Percentiles rank a stretch among this genome's conserved stretches.
phyloP scores from a whole-genome alignment of 2,113 vertebrate species.

The Lepisosteus osseus region DNA sequence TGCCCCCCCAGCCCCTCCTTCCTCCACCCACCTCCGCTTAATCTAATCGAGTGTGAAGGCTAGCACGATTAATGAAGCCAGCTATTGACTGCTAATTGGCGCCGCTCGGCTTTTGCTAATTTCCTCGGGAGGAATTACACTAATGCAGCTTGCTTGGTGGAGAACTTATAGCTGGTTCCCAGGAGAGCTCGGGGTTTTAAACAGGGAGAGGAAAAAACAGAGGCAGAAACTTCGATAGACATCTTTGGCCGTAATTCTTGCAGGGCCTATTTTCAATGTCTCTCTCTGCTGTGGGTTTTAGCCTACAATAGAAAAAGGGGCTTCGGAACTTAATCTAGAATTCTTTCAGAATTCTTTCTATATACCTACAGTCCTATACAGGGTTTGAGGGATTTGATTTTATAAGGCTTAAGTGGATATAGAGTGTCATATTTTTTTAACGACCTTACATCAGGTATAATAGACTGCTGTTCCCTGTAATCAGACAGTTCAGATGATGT shows the following conservation, averaged over 20 bases:
- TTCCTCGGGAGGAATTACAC: constrained; percentile 79
- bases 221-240: constrained; percentile 62
- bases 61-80: constrained; percentile 85
- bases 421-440: no score
- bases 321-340: no score
- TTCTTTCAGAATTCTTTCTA: no score
- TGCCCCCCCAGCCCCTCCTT: constrained; percentile 39
- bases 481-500: no score
- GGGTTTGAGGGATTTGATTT: no score
- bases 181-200: constrained; percentile 59
- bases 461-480: no score
- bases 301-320: no score
- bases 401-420: no score
- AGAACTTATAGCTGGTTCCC: constrained; percentile 72
- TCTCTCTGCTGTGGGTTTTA: no score
- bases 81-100: constrained; percentile 99
- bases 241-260: constrained; percentile 45
- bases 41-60: constrained; percentile 99
- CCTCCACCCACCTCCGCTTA: constrained; percentile 58
- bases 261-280: no score
- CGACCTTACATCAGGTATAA: no score
- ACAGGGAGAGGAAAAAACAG: constrained; percentile 53
- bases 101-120: constrained; percentile 97
- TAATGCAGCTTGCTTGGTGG: constrained; percentile 77
- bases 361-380: no score